Evolutionary conservation across 2,888 invertebrate genomes (phyloP), one percentile per base, ranked within the genome.

Genomic region (Drosophila robusta): DNA sequence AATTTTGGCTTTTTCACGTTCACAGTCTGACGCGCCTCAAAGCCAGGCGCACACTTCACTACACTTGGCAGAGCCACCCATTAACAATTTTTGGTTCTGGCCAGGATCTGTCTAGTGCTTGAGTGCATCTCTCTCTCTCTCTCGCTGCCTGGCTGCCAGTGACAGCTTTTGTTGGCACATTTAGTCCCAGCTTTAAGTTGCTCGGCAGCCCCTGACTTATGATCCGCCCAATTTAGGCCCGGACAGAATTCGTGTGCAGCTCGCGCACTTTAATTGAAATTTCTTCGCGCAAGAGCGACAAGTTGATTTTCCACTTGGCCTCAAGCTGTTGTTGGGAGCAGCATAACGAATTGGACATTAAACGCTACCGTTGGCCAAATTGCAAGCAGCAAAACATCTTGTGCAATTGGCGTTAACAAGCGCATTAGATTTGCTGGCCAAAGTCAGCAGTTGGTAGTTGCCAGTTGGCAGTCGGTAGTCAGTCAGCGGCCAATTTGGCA

Each of bases 351-450:
- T 89, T 87, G 85, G 84, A 87, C 86, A 88, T 84, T 89, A 86
- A 90, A 88, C 69, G 90, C 90, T 90, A 90, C 90, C 89, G 90
- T 90, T 89, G 90, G 79, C 84, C 84, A 85, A 84, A 87, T 84
- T 87, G 85, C 87, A 65, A 82, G 46, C 70, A 63, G 34, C 51
- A 41, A 44, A 72, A 70, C 80, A 74, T 70, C 75, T 71, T 69
- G 81, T 68, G 73, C 84, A 85, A 85, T 87, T 88, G 88, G 87
- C 85, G 87, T 86, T 85, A 88, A 85, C 88, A 85, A 85, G 84
- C 84, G 84, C 88, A 85, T 88, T 88, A 86, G 88, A 85, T 80
- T 83, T 73, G 75, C 75, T 70, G 72, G 61, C 76, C 71, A 73
- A 45, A 34, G 50, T 50, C 50, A 34, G 11, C 49, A 47, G 62